Evolutionary conservation across 1,140 invertebrate species (phyloP), one percentile per base, ranked within the genome.

Genomic region (Nasonia vitripennis): DNA sequence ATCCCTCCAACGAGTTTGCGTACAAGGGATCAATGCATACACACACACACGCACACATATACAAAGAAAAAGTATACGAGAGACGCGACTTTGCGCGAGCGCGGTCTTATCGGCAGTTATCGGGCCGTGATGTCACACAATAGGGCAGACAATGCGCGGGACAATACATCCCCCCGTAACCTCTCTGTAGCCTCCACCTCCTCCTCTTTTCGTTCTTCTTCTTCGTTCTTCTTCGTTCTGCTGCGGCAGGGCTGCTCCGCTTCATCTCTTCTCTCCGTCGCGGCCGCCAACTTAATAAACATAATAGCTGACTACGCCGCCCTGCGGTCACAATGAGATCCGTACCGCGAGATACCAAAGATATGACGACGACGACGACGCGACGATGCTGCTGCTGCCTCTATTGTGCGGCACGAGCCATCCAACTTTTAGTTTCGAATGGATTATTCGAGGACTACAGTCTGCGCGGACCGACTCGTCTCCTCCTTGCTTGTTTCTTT

Each of bases 81-180:
- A 37, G 67, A 34, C 23, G 68, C 23, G 68, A 34, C 23, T 68
- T 77, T 34, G 90, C 90, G 91, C 91, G 91, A 89, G 89, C 89
- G 89, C 90, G 89, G 90, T 91, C 92, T 93, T 93, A 93, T 93
- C 93, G 92, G 92, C 92, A 93, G 92, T 93, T 93, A 93, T 93
- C 93, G 93, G 93, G 88, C 92, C 92, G 93, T 92, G 93, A 92
- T 92, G 92, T 93, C 92, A 91, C 92, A 93, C 93, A 93, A 93
- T 93, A 91, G 92, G 90, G 90, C 92, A 93, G 92, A 93, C 92
- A 93, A 93, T 93, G 90, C 91, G 89, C 90, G 92, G 92, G 88
- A 93, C 92, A 93, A 93, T 93, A 92, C 92, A 91, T 89, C 91
- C 90, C 90, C 90, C 90, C 89, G 91, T 89, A 89, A 87, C 86